Percentiles rank a stretch among this genome's conserved stretches.
phyloP scores from a whole-genome alignment of 2,888 invertebrate genomes.

The Dione juno region DNA sequence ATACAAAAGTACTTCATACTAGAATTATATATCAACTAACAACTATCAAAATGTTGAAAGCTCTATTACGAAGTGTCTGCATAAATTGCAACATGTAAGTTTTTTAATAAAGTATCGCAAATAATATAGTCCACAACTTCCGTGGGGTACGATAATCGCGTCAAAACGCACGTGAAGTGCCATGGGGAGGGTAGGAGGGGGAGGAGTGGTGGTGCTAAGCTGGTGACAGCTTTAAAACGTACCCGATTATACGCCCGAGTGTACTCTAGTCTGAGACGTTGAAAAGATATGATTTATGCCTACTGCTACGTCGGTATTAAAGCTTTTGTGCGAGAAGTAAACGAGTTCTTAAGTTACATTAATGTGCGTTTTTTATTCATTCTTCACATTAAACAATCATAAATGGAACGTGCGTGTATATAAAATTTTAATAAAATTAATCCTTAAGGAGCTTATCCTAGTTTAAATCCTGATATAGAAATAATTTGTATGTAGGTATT shows the following conservation, averaged over 20 bases:
- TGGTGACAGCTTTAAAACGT: conserved; percentile 75
- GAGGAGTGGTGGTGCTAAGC: conserved; percentile 61
- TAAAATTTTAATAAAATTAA: background rate
- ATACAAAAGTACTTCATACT: background rate
- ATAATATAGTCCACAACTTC: conserved; percentile 38
- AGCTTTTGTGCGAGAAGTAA: conserved; percentile 38
- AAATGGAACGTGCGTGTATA: background rate
- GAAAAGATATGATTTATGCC: conserved; percentile 67
- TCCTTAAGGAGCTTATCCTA: background rate
- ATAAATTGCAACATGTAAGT: background rate
- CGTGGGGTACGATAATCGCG: conserved; percentile 82
- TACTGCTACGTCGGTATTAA: conserved; percentile 34
- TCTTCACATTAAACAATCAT: conserved; percentile 1
- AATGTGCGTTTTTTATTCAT: conserved; percentile 15
- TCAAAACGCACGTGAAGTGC: conserved; percentile 83
- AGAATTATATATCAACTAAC: conserved; percentile 3
- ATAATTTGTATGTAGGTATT: background rate
- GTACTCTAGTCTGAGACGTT: conserved; percentile 64
- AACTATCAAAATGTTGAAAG: background rate
- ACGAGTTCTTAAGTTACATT: conserved; percentile 24
- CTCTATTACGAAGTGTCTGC: background rate
- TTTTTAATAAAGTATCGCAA: conserved; percentile 16
- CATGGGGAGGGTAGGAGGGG: conserved; percentile 45
- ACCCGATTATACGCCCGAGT: conserved; percentile 77
- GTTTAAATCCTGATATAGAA: background rate